These are phyloP conservation scores for Xylota sylvarum DNA, from an alignment of 2,888 invertebrate species.

Conservation along the genomic window DNA sequence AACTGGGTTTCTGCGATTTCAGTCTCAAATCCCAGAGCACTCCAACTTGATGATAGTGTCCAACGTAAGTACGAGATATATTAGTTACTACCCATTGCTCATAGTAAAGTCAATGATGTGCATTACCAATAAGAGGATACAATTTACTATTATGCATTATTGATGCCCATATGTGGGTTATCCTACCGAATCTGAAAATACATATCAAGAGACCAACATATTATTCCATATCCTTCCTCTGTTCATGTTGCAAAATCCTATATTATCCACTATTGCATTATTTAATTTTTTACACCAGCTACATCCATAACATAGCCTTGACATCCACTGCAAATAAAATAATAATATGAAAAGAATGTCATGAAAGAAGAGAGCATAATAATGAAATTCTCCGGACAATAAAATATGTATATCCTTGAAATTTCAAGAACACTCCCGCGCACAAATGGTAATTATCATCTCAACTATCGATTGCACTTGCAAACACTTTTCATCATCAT, in stretches of 20 bases:
- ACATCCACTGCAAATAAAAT: background rate
- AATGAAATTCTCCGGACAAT: slow-evolving; percentile 11
- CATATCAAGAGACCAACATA: too few relatives aligned
- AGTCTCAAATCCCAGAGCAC: too few relatives aligned
- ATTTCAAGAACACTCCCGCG: slow-evolving; percentile 15
- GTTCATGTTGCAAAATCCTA: background rate
- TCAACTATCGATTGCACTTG: slow-evolving; percentile 53
- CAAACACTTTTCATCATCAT: slow-evolving; percentile 62
- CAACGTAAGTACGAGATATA: too few relatives aligned
- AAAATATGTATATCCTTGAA: slow-evolving; percentile 24
- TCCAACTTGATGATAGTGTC: too few relatives aligned
- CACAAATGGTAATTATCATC: slow-evolving; percentile 38
- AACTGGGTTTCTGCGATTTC: too few relatives aligned
- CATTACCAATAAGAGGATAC: too few relatives aligned
- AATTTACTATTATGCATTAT: too few relatives aligned
- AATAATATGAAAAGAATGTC: background rate
- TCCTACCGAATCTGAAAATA: too few relatives aligned
- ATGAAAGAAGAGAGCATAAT: background rate
- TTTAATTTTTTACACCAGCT: background rate
- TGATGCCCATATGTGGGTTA: too few relatives aligned
- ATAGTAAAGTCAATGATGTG: too few relatives aligned
- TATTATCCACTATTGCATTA: background rate
- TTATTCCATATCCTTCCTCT: too few relatives aligned
- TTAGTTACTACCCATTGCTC: too few relatives aligned
- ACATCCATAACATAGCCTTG: background rate